Evolutionary conservation across 2,888 invertebrate genomes (phyloP), one percentile per base, ranked within the genome.

Genomic region (Rhagonycha fulva): DNA sequence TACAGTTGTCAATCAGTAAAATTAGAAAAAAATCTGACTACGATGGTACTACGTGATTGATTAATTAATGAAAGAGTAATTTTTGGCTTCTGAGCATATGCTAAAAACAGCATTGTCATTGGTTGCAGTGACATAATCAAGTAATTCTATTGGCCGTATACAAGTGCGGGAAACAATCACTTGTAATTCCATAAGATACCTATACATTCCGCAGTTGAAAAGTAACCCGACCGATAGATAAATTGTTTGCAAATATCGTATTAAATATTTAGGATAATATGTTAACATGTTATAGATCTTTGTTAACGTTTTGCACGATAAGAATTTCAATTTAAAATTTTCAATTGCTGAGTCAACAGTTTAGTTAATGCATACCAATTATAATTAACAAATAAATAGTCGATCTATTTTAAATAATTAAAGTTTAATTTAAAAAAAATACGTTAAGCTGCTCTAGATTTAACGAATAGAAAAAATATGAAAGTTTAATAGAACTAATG

Each of bases 281-380:
- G 63, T 66, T 62, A 62, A 24, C 62, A 23, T 62, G 62, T 62
- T 66, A 66, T 66, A 66, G n/a, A 66, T 66, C 26, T 66, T 24
- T 24, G 26, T 66, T 23, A 66, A 19, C 24, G 63, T 66, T 24
- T 14, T 66, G 63, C 63, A 26, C 26, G 63, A 66, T 66, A 24
- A 66, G 63, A 66, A 66, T 66, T 14, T 24, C 26, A 66, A 66
- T 66, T 66, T n/a, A 66, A 66, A 66, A 66, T 24, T 66, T 66
- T 66, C 63, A 66, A 66, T 66, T 66, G 26, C 24, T 66, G 63
- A 66, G 63, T 66, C 63, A 66, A 26, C 63, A 66, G 63, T 14
- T 66, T 66, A 24, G 63, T 66, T 66, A 66, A 66, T 66, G 23
- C 47, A 47, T 47, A 47, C 47, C 47, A 47, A 47, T 47, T 47